Base-by-base conservation (phyloP, 2,797 vertebrate genomes). In the Darevskia mixta region DNA sequence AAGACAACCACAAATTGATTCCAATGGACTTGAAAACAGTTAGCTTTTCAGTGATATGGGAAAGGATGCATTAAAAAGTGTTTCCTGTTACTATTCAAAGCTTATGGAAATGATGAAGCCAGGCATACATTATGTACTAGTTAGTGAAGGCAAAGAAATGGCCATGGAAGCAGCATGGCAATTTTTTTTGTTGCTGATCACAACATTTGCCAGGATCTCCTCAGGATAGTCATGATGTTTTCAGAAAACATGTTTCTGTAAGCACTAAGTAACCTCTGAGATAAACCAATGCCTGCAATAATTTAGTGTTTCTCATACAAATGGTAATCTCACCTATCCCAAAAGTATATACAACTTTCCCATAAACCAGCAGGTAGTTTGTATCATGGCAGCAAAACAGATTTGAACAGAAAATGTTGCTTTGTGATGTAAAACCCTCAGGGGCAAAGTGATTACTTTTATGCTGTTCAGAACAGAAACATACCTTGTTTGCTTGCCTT, bases 231-330 rank as follows among this genome's bases (percentile, higher is more conserved):
- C 2, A 23, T 32, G 66, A 88, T 45, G 35, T 32, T 55, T 55
- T 55, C 49, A 55, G 49, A 55, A 55, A 55, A 5, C 81, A 11
- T 32, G 67, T 43, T 8, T 55, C n/a, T 75, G 25, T 41, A 76
- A 85, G 58, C 41, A 84, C 32, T 55, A 29, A 81, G 38, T 49
- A 66, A 43, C 17, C 61, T 82, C 49, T 58, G 20, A 82, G 15
- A 55, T 79, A 86, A 82, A 45, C n/a, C 18, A 81, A 71, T 77
- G 23, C 27, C 25, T 81, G 83, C 18, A 81, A 66, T 45, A 78
- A 73, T 61, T 77, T 87, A 88, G 83, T 90, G 73, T 88, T 90
- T 90, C 72, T 87, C 79, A 82, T 85, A 87, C 88, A 89, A 86
- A 41, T 85, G 38, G 66, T 78, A 85, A 85, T 85, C 49, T 87